Evolutionary conservation across 2,113 vertebrate genomes (phyloP).

Genomic region (Piaya cayana): DNA sequence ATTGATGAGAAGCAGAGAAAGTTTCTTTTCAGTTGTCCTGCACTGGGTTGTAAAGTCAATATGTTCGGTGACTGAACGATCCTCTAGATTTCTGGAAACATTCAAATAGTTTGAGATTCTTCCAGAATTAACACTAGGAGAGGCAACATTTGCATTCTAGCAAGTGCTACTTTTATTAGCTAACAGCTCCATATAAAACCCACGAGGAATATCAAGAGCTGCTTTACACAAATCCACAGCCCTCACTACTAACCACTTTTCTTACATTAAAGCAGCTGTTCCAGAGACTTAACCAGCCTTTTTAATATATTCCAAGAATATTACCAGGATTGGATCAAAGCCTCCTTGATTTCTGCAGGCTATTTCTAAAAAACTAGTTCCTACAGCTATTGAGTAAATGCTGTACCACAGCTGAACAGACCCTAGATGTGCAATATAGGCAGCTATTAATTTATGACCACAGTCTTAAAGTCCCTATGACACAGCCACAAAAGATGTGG

Average conservation of each 20-base stretch:
- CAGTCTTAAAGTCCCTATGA: neutral
- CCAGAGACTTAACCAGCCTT: neutral
- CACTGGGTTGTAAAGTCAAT: neutral
- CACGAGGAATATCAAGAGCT: neutral
- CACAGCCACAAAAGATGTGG: fast-evolving
- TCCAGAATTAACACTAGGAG: neutral
- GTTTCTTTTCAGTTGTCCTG: neutral
- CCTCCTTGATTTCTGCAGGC: neutral
- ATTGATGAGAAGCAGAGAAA: neutral
- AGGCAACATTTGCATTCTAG: neutral
- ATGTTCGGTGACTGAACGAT: neutral
- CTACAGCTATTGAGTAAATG: neutral
- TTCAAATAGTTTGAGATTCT: neutral
- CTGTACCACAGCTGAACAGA: neutral
- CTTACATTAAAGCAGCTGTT: neutral
- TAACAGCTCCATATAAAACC: neutral
- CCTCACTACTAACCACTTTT: neutral
- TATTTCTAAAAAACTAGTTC: neutral
- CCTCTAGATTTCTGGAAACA: neutral
- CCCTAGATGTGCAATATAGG: neutral
- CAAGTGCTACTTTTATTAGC: neutral
- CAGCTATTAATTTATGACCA: fast-evolving
- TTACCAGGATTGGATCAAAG: neutral
- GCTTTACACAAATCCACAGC: neutral
- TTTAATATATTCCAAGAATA: neutral